Base-by-base conservation (phyloP, 2,888 invertebrate genomes). In the Cerastis rubricosa region DNA sequence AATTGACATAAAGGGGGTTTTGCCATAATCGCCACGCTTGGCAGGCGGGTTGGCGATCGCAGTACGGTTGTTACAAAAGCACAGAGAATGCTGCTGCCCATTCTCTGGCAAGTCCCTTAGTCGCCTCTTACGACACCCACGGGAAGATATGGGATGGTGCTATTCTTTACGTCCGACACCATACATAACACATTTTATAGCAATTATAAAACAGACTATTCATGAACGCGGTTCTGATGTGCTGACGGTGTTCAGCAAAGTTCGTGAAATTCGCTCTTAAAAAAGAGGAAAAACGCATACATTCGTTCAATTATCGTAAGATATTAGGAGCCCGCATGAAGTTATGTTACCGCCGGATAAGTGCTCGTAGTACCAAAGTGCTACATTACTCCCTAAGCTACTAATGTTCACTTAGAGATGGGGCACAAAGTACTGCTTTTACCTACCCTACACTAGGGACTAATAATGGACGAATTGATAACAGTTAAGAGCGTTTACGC, bases 331-430 rank as follows among this genome's bases (percentile, higher is more conserved):
- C 75, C 83, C 80, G 78, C 73, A 83, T 76, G 47, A 71, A 80
- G 76, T 77, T 80, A 86, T 79, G 69, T 76, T 79, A 86, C 80
- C 73, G 66, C 63, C 29, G 65, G 43, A 43, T 74, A 86, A 86
- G 83, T 80, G 80, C 51, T 73, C 83, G 76, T 80, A 73, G 69
- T 80, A 70, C 54, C 67, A 79, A 84, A 87, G 81, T 75, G 80
- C 77, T 79, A 82, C 83, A 81, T 81, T 81, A 82, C 71, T 69
- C 78, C 67, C 61, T 73, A 71, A 69, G 47, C 83, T 76, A 81
- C 81, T 79, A 78, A 86, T 77, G 73, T 77, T 85, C 74, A 64
- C 71, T 84, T 68, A 75, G 71, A 74, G 67, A 64, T 61, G 64
- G 71, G 61, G 78, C 61, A 51, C 73, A 49, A 40, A 70, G 17